Evolutionary conservation across 2,113 vertebrate species (phyloP).

Genomic region (Leptosomus discolor): DNA sequence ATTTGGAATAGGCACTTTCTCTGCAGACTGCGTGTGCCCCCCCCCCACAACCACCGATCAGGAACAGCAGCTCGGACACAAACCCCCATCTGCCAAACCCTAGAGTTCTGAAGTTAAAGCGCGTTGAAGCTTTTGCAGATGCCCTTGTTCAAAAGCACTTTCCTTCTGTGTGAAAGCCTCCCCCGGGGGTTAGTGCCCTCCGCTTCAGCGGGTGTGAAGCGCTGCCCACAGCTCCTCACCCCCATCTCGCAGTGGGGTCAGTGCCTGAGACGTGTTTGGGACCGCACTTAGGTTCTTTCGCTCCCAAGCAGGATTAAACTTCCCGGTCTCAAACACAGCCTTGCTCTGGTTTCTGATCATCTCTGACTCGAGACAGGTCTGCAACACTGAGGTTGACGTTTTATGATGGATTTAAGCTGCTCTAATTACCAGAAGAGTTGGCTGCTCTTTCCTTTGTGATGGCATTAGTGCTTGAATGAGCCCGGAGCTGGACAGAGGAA

Average conservation of each 20-base stretch:
- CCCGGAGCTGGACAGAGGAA: not conserved
- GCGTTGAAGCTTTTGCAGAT: not conserved
- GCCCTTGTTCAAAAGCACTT: not conserved
- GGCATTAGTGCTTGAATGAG: not conserved
- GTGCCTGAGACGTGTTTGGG: not conserved
- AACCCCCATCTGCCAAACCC: not conserved
- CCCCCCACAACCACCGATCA: not conserved
- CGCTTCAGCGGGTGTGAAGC: not conserved
- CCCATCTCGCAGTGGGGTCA: not conserved
- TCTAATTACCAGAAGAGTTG: constrained; percentile 12
- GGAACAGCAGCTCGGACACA: not conserved
- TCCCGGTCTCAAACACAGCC: not conserved
- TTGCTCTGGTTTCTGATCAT: not conserved
- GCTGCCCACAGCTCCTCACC: not conserved
- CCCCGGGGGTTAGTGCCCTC: not conserved
- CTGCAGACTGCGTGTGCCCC: not conserved
- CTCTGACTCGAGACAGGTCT: not conserved
- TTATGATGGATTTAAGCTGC: constrained; percentile 4
- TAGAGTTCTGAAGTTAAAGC: not conserved
- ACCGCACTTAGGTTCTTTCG: not conserved
- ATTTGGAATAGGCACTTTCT: not conserved
- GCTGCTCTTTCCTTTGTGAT: constrained; percentile 22
- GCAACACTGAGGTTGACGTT: not conserved
- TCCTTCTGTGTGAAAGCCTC: not conserved
- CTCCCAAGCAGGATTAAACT: not conserved